Evolutionary conservation across 2,888 invertebrate species (phyloP).

Genomic region (Vannuccia rotundouncinata): DNA sequence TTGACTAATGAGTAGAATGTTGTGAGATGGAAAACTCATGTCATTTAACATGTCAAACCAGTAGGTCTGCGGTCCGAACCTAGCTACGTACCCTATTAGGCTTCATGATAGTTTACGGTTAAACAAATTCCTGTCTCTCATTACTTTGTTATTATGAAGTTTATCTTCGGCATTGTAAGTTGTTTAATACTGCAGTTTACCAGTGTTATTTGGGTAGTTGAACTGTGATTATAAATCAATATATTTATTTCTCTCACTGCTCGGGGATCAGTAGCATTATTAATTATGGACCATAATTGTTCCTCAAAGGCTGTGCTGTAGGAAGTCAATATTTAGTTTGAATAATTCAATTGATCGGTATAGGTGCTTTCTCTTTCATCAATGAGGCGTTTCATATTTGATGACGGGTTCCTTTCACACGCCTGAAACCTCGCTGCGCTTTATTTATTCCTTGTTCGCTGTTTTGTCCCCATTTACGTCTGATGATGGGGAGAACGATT

Average conservation of each 20-base stretch:
- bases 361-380: background rate
- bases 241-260: too few relatives aligned
- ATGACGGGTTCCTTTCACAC: background rate
- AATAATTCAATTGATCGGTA: background rate
- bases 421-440: background rate
- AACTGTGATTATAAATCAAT: too few relatives aligned
- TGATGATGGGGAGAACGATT: background rate
- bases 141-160: too few relatives aligned
- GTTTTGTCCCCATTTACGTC: background rate
- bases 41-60: too few relatives aligned
- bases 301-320: background rate
- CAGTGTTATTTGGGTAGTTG: too few relatives aligned
- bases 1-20: background rate
- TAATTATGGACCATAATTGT: background rate
- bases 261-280: too few relatives aligned
- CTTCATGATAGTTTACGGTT: too few relatives aligned
- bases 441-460: background rate
- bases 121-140: too few relatives aligned
- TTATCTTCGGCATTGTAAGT: too few relatives aligned
- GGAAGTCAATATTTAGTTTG: background rate
- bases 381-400: background rate
- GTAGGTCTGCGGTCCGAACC: too few relatives aligned
- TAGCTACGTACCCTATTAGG: too few relatives aligned
- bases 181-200: too few relatives aligned
- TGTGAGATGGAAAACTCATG: background rate